Conservation (phyloP, 2,888 invertebrate genomes). For the Agrotis puta region DNA sequence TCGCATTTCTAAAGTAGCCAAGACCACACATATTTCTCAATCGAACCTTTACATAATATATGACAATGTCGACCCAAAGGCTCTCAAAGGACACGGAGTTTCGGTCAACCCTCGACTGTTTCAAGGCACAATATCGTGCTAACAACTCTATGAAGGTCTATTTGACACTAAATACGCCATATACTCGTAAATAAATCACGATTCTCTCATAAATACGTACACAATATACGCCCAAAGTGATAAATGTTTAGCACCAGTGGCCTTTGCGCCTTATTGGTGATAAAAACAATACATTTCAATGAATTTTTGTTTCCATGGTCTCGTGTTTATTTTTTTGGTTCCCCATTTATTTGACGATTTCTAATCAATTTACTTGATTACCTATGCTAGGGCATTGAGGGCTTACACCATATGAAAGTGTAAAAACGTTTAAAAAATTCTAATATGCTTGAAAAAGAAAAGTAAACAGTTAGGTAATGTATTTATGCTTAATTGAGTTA, state of each 20-base stretch:
- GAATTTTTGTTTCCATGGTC: conserved; percentile 27
- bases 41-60: conserved; percentile 45
- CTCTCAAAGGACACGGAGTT: conserved; percentile 56
- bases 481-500: background rate
- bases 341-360: background rate
- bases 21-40: conserved; percentile 48
- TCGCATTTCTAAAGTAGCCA: conserved; percentile 10
- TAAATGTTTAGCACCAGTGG: conserved; percentile 64
- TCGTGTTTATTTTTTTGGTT: background rate
- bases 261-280: conserved; percentile 56
- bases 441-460: background rate
- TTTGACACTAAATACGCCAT: conserved; percentile 73
- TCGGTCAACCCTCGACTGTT: conserved; percentile 55
- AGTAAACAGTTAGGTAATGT: background rate
- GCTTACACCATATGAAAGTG: too few species aligned
- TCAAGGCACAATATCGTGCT: conserved; percentile 66
- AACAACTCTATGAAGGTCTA: conserved; percentile 71
- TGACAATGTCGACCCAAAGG: conserved; percentile 40
- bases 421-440: background rate
- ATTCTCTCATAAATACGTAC: conserved; percentile 64
- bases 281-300: conserved; percentile 42
- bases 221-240: conserved; percentile 51
- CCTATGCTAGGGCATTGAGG: too few species aligned
- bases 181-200: conserved; percentile 70
- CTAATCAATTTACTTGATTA: background rate